phyloP scores from a whole-genome alignment of 1,140 invertebrate species.

The Aphaenogaster rudis region DNA sequence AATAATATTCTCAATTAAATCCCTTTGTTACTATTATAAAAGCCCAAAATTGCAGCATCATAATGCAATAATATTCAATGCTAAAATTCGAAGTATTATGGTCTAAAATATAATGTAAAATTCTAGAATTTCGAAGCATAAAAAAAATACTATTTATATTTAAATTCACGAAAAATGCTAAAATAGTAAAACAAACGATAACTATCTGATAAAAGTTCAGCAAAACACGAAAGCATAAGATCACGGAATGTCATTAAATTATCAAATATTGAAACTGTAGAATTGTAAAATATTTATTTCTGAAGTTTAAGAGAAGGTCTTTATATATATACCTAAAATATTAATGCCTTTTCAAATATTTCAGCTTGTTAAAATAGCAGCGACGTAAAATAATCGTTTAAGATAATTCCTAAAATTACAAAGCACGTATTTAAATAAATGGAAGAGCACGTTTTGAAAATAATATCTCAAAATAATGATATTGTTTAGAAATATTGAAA shows the following conservation, averaged over 20 bases:
- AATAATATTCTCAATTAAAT: background rate
- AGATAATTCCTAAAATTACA: background rate
- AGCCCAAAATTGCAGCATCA: background rate
- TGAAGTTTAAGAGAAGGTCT: background rate
- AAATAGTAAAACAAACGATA: background rate
- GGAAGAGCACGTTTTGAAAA: background rate
- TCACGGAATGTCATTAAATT: background rate
- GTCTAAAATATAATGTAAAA: background rate
- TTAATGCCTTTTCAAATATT: background rate
- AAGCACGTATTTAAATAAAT: background rate
- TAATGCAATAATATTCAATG: background rate
- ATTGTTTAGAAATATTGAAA: background rate
- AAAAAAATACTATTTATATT: background rate
- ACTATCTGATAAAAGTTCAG: background rate
- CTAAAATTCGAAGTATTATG: background rate
- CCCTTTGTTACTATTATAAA: background rate
- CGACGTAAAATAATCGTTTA: background rate
- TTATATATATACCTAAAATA: constrained; percentile 2
- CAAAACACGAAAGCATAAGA: background rate
- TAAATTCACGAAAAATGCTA: background rate
- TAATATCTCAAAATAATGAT: background rate
- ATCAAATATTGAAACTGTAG: background rate
- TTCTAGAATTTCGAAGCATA: background rate
- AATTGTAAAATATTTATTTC: background rate
- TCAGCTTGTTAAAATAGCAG: background rate